Conservation (phyloP, 2,113 vertebrate species). For the Tauraco erythrolophus region DNA sequence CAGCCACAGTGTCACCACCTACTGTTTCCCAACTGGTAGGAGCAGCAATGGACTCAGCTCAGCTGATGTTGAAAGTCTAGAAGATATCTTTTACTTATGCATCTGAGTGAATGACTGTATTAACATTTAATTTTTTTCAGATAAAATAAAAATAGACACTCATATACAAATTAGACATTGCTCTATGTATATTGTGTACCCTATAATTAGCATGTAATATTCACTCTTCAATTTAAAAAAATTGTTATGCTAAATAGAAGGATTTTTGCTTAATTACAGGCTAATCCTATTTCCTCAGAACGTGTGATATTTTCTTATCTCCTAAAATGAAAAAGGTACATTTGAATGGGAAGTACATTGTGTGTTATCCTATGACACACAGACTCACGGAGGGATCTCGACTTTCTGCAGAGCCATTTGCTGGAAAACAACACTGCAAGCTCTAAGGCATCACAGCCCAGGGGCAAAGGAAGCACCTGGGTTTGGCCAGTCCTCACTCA, state of each 20-base stretch:
- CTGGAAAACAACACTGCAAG: background rate
- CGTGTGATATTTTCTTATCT: conserved; percentile 21
- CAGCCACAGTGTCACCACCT: background rate
- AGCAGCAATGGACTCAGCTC: background rate
- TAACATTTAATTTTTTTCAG: background rate
- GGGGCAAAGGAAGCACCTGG: background rate
- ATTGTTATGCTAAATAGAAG: background rate
- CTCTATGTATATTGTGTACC: background rate
- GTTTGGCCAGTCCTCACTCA: accelerated
- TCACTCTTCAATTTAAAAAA: background rate
- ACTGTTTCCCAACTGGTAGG: background rate
- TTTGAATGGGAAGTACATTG: background rate
- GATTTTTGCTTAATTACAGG: conserved; percentile 42
- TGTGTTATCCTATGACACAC: background rate
- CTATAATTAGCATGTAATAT: background rate
- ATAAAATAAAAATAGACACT: background rate
- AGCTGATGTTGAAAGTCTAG: background rate
- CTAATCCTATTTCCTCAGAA: conserved; percentile 43
- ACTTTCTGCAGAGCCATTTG: background rate
- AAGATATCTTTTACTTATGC: background rate
- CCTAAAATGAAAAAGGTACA: background rate
- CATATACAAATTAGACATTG: background rate
- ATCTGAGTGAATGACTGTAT: background rate
- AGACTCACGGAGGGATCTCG: accelerated
- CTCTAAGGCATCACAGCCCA: background rate